Conservation (phyloP, 2,113 vertebrate genomes). For the Cinclus mexicanus region DNA sequence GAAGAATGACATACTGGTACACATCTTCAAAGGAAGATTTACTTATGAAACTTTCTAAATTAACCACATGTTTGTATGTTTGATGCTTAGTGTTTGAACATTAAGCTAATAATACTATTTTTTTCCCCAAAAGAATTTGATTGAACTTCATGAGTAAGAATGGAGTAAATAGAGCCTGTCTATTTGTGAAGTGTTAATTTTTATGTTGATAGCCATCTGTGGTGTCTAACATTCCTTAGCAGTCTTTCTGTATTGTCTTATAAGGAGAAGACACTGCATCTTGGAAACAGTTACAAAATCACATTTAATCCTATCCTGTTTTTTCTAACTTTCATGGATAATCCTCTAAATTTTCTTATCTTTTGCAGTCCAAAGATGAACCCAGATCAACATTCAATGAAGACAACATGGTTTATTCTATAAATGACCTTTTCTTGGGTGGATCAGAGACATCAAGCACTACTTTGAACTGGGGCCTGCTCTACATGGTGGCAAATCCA, state of each 20-base stretch:
- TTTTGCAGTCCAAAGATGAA: conserved; percentile 55
- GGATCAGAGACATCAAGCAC: conserved; percentile 76
- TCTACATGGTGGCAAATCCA: conserved; percentile 71
- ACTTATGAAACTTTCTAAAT: not conserved
- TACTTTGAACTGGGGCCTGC: conserved; percentile 74
- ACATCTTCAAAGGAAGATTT: not conserved
- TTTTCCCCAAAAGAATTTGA: not conserved
- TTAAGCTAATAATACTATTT: not conserved
- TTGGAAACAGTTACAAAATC: not conserved
- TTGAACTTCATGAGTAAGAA: not conserved
- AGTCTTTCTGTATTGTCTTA: not conserved
- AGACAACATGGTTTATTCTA: conserved; percentile 71
- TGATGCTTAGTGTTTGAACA: not conserved
- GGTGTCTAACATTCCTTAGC: not conserved
- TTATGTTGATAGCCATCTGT: not conserved
- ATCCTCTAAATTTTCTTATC: not conserved
- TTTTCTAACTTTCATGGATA: not conserved
- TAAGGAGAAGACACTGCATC: not conserved
- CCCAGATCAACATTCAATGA: conserved; percentile 66
- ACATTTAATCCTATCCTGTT: not conserved
- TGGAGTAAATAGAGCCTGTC: not conserved
- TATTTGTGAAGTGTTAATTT: not conserved
- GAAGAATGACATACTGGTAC: not conserved
- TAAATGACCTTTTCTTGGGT: conserved; percentile 76
- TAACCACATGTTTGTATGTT: not conserved